Conservation (phyloP, 92 coral and sea anemone species). For the Porites rus region DNA sequence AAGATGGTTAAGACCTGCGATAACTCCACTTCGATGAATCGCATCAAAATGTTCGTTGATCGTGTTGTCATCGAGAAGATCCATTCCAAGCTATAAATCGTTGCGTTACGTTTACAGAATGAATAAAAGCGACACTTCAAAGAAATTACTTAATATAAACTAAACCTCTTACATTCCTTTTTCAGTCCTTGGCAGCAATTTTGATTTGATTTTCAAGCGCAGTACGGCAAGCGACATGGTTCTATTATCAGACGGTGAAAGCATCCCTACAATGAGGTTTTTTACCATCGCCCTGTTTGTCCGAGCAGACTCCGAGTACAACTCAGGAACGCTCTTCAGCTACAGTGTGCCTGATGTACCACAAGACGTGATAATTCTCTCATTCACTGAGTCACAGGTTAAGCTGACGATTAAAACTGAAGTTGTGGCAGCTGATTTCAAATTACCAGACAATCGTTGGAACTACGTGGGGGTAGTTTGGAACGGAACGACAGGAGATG, state of each 20-base stretch:
- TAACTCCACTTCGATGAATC: too few species aligned
- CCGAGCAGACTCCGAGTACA: conserved; percentile 49
- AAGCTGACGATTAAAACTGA: conserved; percentile 36
- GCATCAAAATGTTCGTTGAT: too few species aligned
- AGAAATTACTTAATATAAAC: too few species aligned
- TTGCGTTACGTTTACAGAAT: too few species aligned
- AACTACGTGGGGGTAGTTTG: conserved; percentile 67
- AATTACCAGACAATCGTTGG: conserved; percentile 63
- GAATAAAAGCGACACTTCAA: too few species aligned
- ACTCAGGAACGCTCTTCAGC: conserved; percentile 64
- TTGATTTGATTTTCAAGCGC: conserved; percentile 59
- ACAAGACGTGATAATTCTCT: conserved; percentile 51
- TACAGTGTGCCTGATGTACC: conserved; percentile 51
- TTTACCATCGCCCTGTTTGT: conserved; percentile 70
- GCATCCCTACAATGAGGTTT: conserved; percentile 12
- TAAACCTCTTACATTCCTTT: too few species aligned
- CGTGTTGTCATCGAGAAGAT: too few species aligned
- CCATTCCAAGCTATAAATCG: too few species aligned
- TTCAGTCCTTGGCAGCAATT: conserved; percentile 63
- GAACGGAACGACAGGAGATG: conserved; percentile 32
- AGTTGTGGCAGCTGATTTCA: conserved; percentile 29
- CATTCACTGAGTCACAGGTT: conserved; percentile 33
- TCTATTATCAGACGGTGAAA: conserved; percentile 26
- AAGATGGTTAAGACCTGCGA: too few species aligned
- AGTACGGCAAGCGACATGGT: conserved; percentile 41